Percentiles rank a stretch among this genome's conserved stretches.
Evolutionary conservation across 2,113 vertebrate genomes (phyloP).

Genomic region (Cephalopterus ornatus): DNA sequence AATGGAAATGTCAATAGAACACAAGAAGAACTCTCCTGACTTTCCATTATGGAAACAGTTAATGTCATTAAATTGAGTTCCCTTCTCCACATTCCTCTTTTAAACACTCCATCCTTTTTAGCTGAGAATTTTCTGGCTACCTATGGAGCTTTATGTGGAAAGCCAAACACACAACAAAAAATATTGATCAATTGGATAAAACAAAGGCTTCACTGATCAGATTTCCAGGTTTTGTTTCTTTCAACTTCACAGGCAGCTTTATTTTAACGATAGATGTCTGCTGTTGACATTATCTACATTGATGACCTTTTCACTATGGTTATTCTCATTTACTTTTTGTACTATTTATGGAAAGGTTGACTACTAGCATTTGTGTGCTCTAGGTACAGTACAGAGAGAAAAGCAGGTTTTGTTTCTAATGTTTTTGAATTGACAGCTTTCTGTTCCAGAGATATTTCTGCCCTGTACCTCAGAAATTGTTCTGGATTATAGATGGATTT

Average conservation of each 20-base stretch:
- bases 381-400: background rate
- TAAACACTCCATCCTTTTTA: background rate
- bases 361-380: background rate
- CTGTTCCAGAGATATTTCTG: background rate
- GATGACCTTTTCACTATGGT: background rate
- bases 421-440: background rate
- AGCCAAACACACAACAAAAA: background rate
- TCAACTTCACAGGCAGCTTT: background rate
- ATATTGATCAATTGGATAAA: background rate
- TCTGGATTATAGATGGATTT: background rate
- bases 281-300: background rate
- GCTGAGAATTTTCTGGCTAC: background rate
- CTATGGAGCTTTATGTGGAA: background rate
- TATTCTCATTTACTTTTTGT: background rate
- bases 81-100: background rate
- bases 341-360: background rate
- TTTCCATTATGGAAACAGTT: background rate
- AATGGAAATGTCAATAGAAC: background rate
- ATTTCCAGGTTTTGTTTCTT: background rate
- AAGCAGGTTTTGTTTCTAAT: background rate
- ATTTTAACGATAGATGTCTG: background rate
- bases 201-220: background rate
- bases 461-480: background rate
- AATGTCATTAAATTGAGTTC: background rate
- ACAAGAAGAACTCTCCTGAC: background rate